These are phyloP conservation scores for Apogon talboti DNA, from an alignment of 2,797 vertebrate genomes.

Conservation along the genomic window DNA sequence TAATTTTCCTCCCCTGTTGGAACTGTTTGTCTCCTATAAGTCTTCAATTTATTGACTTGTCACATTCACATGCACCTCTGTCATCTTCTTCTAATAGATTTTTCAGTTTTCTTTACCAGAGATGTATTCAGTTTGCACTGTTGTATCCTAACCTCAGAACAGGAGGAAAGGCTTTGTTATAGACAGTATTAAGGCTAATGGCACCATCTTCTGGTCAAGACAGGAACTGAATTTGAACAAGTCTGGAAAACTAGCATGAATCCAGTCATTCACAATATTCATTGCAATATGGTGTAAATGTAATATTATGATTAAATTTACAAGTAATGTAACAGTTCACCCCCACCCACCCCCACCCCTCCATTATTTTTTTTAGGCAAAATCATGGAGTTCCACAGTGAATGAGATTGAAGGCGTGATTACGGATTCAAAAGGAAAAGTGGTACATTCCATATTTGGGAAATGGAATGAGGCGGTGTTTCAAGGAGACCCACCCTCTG, in stretches of 20 bases:
- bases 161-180: background rate
- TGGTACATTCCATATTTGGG: conserved; percentile 91
- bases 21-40: too few relatives aligned
- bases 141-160: background rate
- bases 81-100: background rate
- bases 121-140: background rate
- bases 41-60: background rate
- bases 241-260: background rate
- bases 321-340: background rate
- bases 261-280: background rate
- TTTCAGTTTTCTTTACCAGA: background rate
- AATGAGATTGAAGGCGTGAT: conserved; percentile 94
- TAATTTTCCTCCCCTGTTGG: too few relatives aligned
- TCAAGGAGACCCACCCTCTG: conserved; percentile 88
- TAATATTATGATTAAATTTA: background rate
- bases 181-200: background rate
- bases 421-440: conserved; percentile 86
- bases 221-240: background rate
- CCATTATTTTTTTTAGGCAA: conserved; percentile 85
- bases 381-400: conserved; percentile 90
- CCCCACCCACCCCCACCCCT: background rate
- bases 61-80: background rate
- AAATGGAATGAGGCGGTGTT: conserved; percentile 97
- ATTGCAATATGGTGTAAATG: background rate
- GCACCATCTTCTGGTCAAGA: conserved; percentile 62